These are phyloP conservation scores for Camponotus pennsylvanicus DNA, from an alignment of 1,140 invertebrate genomes.

Conservation along the genomic window DNA sequence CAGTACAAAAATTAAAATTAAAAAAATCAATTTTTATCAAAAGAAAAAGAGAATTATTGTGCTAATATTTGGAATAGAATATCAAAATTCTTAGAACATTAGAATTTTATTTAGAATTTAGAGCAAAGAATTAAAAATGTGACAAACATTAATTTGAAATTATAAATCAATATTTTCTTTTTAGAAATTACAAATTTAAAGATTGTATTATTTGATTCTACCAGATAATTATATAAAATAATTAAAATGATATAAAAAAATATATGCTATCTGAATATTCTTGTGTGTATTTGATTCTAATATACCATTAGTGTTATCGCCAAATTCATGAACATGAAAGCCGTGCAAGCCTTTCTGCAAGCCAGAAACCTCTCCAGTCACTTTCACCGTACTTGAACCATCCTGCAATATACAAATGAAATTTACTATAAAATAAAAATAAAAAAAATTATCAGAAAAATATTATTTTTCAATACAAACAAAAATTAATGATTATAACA, in stretches of 20 bases:
- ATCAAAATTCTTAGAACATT: too few species aligned
- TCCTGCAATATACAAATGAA: conserved; percentile 80
- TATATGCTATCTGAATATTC: not conserved
- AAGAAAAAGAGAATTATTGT: too few species aligned
- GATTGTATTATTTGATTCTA: conserved; percentile 10
- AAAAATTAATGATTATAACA: not conserved
- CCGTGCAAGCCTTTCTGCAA: conserved; percentile 92
- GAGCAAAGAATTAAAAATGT: too few species aligned
- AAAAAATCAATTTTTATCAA: not conserved
- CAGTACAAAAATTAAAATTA: not conserved
- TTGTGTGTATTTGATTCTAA: not conserved
- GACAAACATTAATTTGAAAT: too few species aligned
- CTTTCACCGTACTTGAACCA: conserved; percentile 87
- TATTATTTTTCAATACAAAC: not conserved
- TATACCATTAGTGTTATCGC: conserved; percentile 96
- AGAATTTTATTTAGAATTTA: too few species aligned
- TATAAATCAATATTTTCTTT: not conserved
- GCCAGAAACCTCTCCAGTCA: conserved; percentile 91
- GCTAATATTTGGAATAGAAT: too few species aligned
- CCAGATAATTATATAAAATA: too few species aligned
- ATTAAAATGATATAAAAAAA: conserved; percentile 5
- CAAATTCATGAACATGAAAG: conserved; percentile 99
- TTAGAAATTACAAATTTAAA: conserved; percentile 36
- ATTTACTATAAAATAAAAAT: not conserved
- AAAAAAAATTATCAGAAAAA: conserved; percentile 14